Percentiles rank a stretch among this genome's conserved stretches.
Conservation (phyloP, 2,797 vertebrate genomes). For the Enteromius paludinosus region DNA sequence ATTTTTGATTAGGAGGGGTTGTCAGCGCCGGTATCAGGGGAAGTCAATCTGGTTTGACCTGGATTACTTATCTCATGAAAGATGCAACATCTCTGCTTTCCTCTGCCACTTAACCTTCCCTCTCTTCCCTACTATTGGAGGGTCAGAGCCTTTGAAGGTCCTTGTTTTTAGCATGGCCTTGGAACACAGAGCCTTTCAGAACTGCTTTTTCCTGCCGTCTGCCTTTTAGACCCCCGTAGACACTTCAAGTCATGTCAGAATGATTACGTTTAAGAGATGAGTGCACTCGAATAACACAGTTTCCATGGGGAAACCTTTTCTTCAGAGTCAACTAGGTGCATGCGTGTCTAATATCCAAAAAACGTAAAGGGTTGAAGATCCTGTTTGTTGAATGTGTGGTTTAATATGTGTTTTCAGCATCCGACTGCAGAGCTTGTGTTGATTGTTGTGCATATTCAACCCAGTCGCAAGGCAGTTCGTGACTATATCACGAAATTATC, state of each 20-base stretch:
- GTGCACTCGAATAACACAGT: background rate
- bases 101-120: background rate
- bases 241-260: background rate
- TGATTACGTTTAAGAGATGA: background rate
- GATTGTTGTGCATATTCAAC: too few relatives aligned
- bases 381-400: background rate
- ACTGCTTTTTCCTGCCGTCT: background rate
- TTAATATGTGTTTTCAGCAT: background rate
- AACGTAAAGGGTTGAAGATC: background rate
- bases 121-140: background rate
- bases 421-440: background rate
- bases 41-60: constrained; percentile 41
- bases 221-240: constrained; percentile 10
- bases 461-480: too few relatives aligned
- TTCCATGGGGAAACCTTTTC: background rate
- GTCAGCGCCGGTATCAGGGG: constrained; percentile 11
- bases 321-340: background rate
- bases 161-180: constrained; percentile 14
- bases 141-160: constrained; percentile 24
- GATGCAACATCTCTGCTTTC: constrained; percentile 39
- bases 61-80: constrained; percentile 42
- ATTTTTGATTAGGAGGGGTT: constrained; percentile 16
- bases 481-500: too few relatives aligned
- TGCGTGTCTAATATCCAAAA: background rate
- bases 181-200: background rate